Percentiles rank a stretch among this genome's conserved stretches.
Conservation (phyloP, 2,113 vertebrate species). For the Trachemys scripta region DNA sequence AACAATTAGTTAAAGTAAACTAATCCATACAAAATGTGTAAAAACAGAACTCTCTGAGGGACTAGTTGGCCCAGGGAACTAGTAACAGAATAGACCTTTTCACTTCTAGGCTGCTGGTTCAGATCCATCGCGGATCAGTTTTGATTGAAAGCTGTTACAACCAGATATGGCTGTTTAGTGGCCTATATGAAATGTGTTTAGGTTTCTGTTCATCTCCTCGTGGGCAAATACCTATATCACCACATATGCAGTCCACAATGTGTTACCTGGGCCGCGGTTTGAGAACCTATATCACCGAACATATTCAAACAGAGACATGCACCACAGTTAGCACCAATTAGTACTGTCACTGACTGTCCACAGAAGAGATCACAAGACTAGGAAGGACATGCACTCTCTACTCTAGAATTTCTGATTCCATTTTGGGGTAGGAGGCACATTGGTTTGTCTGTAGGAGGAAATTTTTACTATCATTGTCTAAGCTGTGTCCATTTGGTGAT, state of each 20-base stretch:
- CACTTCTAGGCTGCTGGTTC: not conserved
- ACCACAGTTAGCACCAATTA: accelerated
- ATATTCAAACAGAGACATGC: not conserved
- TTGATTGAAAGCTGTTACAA: not conserved
- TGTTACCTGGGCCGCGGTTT: no score
- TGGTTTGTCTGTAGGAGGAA: not conserved
- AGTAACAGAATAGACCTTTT: not conserved
- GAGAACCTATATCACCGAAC: not conserved
- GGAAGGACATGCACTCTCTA: not conserved
- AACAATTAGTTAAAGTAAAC: not conserved
- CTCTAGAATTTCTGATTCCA: not conserved
- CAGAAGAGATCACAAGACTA: not conserved
- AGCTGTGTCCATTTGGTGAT: not conserved
- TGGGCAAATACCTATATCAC: not conserved
- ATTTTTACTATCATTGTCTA: not conserved
- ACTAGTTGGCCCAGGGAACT: not conserved
- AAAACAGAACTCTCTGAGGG: not conserved
- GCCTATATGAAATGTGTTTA: accelerated
- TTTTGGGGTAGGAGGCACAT: not conserved
- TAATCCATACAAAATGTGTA: not conserved
- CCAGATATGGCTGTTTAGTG: accelerated
- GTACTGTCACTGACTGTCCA: not conserved
- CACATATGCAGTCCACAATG: not conserved
- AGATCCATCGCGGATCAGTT: not conserved
- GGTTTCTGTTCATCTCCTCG: accelerated